Conservation (phyloP, 2,113 vertebrate genomes). For the Meleagris gallopavo region DNA sequence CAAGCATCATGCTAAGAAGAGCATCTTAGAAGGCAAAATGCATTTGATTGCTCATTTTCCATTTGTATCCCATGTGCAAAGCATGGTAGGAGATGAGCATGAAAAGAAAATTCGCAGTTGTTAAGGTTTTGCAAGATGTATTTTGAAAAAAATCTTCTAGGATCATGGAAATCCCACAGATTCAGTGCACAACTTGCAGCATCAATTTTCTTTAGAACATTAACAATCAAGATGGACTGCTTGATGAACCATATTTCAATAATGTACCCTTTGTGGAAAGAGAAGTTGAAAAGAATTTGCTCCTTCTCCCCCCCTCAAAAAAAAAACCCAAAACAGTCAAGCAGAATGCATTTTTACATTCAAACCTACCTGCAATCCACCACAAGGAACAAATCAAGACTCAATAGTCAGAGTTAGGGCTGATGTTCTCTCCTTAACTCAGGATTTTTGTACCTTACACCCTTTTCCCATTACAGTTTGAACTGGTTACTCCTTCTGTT, state of each 20-base stretch:
- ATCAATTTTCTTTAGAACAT: neutral
- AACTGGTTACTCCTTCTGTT: neutral
- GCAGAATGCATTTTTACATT: conserved; percentile 40
- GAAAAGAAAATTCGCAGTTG: neutral
- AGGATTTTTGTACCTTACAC: neutral
- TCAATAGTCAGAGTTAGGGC: conserved; percentile 69
- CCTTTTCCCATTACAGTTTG: neutral
- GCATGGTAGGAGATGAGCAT: neutral
- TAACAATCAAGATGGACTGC: neutral
- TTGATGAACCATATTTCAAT: neutral
- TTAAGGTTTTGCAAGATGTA: neutral
- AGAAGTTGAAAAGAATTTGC: neutral
- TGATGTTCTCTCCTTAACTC: conserved; percentile 73
- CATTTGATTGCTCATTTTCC: neutral
- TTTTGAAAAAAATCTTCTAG: neutral
- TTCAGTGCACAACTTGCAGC: conserved; percentile 1
- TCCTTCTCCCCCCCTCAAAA: neutral
- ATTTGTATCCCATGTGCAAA: neutral
- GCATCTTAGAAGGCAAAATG: neutral
- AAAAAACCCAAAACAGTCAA: neutral
- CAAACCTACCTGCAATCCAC: conserved; percentile 62
- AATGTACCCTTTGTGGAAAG: neutral
- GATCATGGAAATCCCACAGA: neutral
- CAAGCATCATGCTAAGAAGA: neutral
- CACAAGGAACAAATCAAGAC: conserved; percentile 35